Percentiles rank a stretch among this genome's conserved stretches.
phyloP scores from a whole-genome alignment of 2,888 invertebrate genomes.

The Boloria euphrosyne region DNA sequence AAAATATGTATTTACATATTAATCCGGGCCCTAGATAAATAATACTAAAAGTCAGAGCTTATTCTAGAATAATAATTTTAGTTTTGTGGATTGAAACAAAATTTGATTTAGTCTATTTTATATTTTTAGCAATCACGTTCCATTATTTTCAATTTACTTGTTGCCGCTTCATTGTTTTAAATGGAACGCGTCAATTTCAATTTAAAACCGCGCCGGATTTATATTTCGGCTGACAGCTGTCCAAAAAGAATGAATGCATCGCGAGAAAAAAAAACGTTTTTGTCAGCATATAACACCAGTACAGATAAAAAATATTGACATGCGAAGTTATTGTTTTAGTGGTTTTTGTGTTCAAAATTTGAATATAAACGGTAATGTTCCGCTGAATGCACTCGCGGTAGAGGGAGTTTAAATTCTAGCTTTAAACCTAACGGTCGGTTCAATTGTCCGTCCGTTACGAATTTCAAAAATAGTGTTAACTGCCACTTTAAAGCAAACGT shows the following conservation, averaged over 20 bases:
- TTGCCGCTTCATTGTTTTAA: conserved; percentile 73
- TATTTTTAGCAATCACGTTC: conserved; percentile 58
- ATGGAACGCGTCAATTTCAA: conserved; percentile 79
- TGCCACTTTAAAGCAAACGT: conserved; percentile 8
- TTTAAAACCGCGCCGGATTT: conserved; percentile 65
- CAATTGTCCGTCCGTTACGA: conserved; percentile 32
- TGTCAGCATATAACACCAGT: conserved; percentile 39
- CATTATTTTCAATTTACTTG: conserved; percentile 71
- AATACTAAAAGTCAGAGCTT: too few relatives aligned
- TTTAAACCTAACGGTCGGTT: conserved; percentile 35
- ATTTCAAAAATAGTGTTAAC: conserved; percentile 19
- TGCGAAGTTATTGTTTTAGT: conserved; percentile 46
- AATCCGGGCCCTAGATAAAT: too few relatives aligned
- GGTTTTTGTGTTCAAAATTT: conserved; percentile 57
- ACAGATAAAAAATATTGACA: conserved; percentile 35
- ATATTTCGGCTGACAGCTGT: conserved; percentile 62
- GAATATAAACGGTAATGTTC: conserved; percentile 80
- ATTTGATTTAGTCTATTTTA: not conserved
- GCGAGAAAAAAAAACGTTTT: conserved; percentile 46
- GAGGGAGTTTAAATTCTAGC: conserved; percentile 22
- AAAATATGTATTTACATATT: too few relatives aligned
- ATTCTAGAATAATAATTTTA: not conserved
- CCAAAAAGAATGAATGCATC: conserved; percentile 53
- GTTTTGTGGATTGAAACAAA: not conserved
- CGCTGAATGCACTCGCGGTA: conserved; percentile 58